Base-by-base conservation (phyloP, 2,888 invertebrate genomes). In the Camptogramma bilineatum region DNA sequence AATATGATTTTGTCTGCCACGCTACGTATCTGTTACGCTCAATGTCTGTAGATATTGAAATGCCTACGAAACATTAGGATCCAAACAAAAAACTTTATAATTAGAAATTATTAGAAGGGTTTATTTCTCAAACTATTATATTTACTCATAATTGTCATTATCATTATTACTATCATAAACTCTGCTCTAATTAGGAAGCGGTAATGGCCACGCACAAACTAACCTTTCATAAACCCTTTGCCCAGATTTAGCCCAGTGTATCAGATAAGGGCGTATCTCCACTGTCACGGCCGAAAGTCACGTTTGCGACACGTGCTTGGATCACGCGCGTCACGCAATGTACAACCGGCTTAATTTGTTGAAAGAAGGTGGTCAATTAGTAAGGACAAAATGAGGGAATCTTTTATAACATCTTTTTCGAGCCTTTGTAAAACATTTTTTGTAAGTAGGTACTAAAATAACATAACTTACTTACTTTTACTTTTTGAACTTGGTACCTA, bases 251-350 rank as follows among this genome's bases (percentile, higher is more conserved):
- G 51, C 34, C 13, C 46, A 46, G 58, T 58, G 54, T 50, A 71
- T 71, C 69, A 66, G 71, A 65, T 72, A 71, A 71, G 66, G 73
- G 71, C 66, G 71, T 73, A 68, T 52, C 56, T 67, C 39, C 68
- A 66, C 67, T 77, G 82, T 83, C 84, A 84, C 81, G 82, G 79
- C 78, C 79, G 76, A 74, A 75, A 73, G 80, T 88, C 89, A 90
- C 88, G 90, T 88, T 73, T 72, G 62, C 57, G 69, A 81, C 87
- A 84, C 88, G 88, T 86, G 88, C 83, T 78, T 71, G 76, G 73
- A 81, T 85, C 86, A 83, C 83, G 87, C 70, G 68, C 71, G 75
- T 77, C 82, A 82, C 80, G 82, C 78, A 76, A 76, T 72, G 67
- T 76, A 74, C 70, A 76, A 69, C 70, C 71, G 74, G 70, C 73